A percentile compares a stretch with the other conserved stretches of the same genome.
Conservation (phyloP, 2,113 vertebrate genomes). For the Otolemur garnettii region DNA sequence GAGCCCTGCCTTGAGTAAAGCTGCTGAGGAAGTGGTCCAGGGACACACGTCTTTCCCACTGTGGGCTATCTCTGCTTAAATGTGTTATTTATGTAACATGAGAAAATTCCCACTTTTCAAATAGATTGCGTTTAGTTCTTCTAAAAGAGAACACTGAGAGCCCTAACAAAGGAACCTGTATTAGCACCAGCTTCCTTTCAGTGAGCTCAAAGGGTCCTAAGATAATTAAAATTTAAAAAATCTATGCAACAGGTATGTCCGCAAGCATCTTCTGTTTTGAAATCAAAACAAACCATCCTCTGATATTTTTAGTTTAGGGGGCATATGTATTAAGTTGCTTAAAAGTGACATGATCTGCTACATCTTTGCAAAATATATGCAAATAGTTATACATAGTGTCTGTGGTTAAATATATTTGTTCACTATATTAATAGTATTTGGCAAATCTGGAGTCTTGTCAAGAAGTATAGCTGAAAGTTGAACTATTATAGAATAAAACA, state of each 20-base stretch:
- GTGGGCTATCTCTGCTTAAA: background rate
- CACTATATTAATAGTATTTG: slow-evolving; percentile 62
- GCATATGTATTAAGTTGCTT: background rate
- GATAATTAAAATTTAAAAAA: background rate
- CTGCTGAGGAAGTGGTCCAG: background rate
- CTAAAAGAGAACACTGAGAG: background rate
- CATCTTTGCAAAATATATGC: background rate
- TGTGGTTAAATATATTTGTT: slow-evolving; percentile 45
- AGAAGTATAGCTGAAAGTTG: slow-evolving; percentile 38
- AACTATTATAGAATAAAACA: slow-evolving; percentile 7
- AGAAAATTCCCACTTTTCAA: slow-evolving; percentile 42
- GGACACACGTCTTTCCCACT: background rate
- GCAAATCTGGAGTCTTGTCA: slow-evolving; percentile 33
- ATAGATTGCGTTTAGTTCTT: background rate
- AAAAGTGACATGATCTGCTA: background rate
- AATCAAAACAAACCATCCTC: background rate
- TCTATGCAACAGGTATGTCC: background rate
- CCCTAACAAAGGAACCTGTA: background rate
- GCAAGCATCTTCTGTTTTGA: background rate
- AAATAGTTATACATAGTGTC: background rate
- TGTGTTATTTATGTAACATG: background rate
- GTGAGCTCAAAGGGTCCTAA: background rate
- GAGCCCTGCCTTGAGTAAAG: background rate
- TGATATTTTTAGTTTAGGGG: background rate
- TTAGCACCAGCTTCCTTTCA: background rate